Base-by-base conservation (phyloP, 1,140 invertebrate species). In the Coenobita brevimanus region DNA sequence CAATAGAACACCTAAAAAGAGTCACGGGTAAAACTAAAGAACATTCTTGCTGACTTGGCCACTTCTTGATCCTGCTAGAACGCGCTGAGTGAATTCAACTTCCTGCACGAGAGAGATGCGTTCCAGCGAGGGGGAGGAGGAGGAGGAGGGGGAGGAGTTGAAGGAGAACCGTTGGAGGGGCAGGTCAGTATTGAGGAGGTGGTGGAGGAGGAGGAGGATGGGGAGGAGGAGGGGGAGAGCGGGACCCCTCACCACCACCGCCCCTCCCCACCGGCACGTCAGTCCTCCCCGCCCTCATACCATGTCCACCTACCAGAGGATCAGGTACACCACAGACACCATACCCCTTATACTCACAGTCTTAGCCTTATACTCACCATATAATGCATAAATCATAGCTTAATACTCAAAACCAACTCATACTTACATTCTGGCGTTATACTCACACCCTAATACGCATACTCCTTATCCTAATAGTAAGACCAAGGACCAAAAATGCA, bases 31-130 rank as follows among this genome's bases (percentile, higher is more conserved):
- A 33, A 27, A 38, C 36, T 71, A 71, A 71, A 30, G 67, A 17
- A 71, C n/a, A 24, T n/a, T 88, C 82, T 46, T 89, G 69, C 75
- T 38, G 62, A 41, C 43, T 84, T 69, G 8, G n/a, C 36, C 27
- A 88, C 46, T 41, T 89, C 73, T 80, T 41, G 67, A 30, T 94
- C 96, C 94, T 94, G 96, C 92, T 95, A 97, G 94, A 96, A 94
- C 93, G 96, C 96, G 92, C 94, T 96, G 93, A 94, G 95, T 92
- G 95, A 96, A 93, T 97, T 97, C 94, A 96, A 97, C 94, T 97
- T 97, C 93, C 95, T 97, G 93, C 95, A 96, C 93, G 95, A 95
- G 92, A 95, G 96, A 92, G 86, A 83, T 54, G 84, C 79, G 30
- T 15, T 82, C 33, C 89, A 76, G 76, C 86, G 78, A 27, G 89